Evolutionary conservation across 2,797 vertebrate species (phyloP).

Genomic region (Sardinella longiceps): DNA sequence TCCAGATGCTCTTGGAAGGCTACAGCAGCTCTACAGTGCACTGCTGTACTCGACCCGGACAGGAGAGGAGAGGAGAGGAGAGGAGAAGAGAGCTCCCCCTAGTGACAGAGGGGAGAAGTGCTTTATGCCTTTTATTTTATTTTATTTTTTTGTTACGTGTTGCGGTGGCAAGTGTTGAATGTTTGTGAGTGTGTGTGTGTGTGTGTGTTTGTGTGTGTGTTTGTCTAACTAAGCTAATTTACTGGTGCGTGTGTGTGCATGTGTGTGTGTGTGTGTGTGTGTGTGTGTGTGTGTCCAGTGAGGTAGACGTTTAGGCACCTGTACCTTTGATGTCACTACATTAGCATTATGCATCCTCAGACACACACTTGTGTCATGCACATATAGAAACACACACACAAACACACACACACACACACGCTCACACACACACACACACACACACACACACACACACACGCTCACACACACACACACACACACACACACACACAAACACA

Average conservation of each 20-base stretch:
- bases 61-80: not conserved
- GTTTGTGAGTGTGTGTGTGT: not conserved
- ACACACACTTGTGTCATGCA: not conserved
- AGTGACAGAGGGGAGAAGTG: not conserved
- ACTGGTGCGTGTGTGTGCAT: not conserved
- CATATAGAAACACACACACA: not conserved
- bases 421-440: not conserved
- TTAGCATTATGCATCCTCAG: not conserved
- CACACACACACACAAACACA: slow-evolving; percentile 6
- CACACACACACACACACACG: slow-evolving; percentile 25
- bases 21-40: too few species aligned
- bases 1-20: not conserved
- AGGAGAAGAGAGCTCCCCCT: not conserved
- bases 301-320: not conserved
- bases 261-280: not conserved
- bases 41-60: not conserved
- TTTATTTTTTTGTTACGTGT: not conserved
- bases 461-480: slow-evolving; percentile 16
- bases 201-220: not conserved
- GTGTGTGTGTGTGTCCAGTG: not conserved
- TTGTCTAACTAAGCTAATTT: too few species aligned
- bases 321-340: not conserved
- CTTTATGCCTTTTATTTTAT: too few species aligned
- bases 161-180: not conserved
- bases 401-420: slow-evolving; percentile 35